Conservation (phyloP, 1,140 invertebrate genomes). For the Diorhabda carinulata region DNA sequence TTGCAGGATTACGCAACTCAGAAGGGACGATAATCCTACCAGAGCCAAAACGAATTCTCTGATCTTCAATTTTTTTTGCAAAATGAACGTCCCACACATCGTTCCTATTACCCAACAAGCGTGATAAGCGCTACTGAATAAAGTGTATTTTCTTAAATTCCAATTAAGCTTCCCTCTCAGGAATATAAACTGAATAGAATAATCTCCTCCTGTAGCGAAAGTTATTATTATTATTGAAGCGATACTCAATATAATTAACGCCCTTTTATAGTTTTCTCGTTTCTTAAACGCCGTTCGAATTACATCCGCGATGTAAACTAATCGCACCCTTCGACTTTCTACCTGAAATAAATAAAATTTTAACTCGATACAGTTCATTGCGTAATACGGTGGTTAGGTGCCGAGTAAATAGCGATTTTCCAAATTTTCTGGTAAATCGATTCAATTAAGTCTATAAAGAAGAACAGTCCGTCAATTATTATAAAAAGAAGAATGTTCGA, state of each 20-base stretch:
- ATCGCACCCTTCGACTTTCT: too few relatives aligned
- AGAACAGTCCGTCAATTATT: too few relatives aligned
- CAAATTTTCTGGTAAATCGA: too few relatives aligned
- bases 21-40: slow-evolving; percentile 41
- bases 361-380: too few relatives aligned
- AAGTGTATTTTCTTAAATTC: slow-evolving; percentile 57
- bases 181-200: slow-evolving; percentile 58
- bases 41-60: slow-evolving; percentile 47
- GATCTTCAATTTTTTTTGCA: slow-evolving; percentile 49
- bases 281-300: slow-evolving; percentile 53
- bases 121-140: slow-evolving; percentile 50
- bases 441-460: too few relatives aligned
- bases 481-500: too few relatives aligned
- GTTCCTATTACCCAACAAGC: slow-evolving; percentile 49
- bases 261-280: slow-evolving; percentile 56
- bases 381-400: too few relatives aligned
- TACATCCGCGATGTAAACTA: not conserved
- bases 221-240: slow-evolving; percentile 42
- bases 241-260: slow-evolving; percentile 58
- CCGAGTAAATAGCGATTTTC: too few relatives aligned
- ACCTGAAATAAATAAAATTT: too few relatives aligned
- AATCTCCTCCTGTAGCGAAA: slow-evolving; percentile 33
- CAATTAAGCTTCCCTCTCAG: slow-evolving; percentile 61
- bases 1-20: slow-evolving; percentile 49
- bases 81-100: slow-evolving; percentile 35